Base-by-base conservation (phyloP, 2,888 invertebrate genomes). In the Taenaris catops region DNA sequence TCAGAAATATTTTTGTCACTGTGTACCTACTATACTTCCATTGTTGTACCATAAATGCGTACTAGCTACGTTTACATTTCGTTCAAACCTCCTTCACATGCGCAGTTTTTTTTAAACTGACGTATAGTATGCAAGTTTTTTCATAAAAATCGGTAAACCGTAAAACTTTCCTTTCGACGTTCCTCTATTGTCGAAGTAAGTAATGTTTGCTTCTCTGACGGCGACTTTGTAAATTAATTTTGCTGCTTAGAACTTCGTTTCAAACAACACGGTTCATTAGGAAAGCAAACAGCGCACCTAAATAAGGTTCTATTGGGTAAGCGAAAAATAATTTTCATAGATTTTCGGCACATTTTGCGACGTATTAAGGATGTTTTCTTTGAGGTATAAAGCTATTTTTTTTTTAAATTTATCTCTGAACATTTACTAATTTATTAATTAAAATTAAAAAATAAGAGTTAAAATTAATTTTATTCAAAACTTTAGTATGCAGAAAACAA, bases 211-310 rank as follows among this genome's bases (percentile, higher is more conserved):
- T 35, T 31, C 14, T 6, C 28, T 32, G 34, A 39, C 25, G 35
- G 26, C 20, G 41, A 47, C 41, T 44, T 39, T 34, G 35, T 37
- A 40, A 47, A 47, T 47, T 47, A 42, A 44, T 47, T 47, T 44
- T 42, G 39, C 42, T 47, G 25, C 38, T 38, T 21, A 34, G 27
- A 41, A 44, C 34, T 40, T 40, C 24, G 21, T 31, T 40, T 26
- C 17, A 23, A 25, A 34, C 28, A 33, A 34, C 26, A 39, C 36
- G 39, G 33, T 43, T 43, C 36, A 43, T 43, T 39, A 43, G 29
- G 19, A 36, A 33, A 14, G 34, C 36, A 43, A 43, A 39, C 34
- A 34, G 19, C 7, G 16, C 17, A 20, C 31, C 16, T 28, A 28
- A 25, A 26, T 24, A 39, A 33, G 36, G 28, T 41, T 41, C 33